Evolutionary conservation across 2,797 vertebrate species (phyloP).

Genomic region (Emydoidea blandingii): DNA sequence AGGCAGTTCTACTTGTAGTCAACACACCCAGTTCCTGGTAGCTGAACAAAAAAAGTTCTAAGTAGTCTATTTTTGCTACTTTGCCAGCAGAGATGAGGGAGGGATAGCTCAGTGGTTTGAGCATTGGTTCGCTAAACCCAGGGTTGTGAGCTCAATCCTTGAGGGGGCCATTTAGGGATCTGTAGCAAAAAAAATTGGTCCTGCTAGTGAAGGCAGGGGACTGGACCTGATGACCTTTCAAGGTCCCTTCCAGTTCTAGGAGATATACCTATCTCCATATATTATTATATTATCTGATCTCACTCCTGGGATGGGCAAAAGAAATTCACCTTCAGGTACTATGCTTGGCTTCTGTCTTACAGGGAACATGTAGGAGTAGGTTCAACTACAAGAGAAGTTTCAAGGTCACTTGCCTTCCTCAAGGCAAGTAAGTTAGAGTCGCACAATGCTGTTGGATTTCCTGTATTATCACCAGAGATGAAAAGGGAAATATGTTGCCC

Average conservation of each 20-base stretch:
- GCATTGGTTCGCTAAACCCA: too few relatives aligned
- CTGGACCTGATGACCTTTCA: too few relatives aligned
- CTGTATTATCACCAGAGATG: accelerated
- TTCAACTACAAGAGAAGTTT: neutral
- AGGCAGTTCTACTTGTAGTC: neutral
- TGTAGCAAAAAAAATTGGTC: too few relatives aligned
- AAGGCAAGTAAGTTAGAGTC: neutral
- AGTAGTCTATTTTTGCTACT: neutral
- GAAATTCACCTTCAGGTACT: neutral
- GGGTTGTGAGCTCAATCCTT: too few relatives aligned
- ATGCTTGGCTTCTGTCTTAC: neutral
- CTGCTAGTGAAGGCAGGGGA: too few relatives aligned
- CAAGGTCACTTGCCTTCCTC: neutral
- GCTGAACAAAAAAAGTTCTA: neutral
- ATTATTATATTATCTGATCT: neutral
- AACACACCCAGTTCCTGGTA: accelerated
- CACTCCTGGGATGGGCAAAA: neutral
- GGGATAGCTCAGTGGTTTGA: too few relatives aligned
- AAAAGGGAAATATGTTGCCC: neutral
- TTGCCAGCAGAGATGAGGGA: neutral
- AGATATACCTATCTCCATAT: too few relatives aligned
- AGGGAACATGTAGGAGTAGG: neutral
- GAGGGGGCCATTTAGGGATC: too few relatives aligned
- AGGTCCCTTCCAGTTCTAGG: too few relatives aligned
- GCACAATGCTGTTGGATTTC: accelerated